A percentile compares a stretch with the other conserved stretches of the same genome.
Evolutionary conservation across 1,140 invertebrate genomes (phyloP).

Genomic region (Pseudomyrmex flavicornis): DNA sequence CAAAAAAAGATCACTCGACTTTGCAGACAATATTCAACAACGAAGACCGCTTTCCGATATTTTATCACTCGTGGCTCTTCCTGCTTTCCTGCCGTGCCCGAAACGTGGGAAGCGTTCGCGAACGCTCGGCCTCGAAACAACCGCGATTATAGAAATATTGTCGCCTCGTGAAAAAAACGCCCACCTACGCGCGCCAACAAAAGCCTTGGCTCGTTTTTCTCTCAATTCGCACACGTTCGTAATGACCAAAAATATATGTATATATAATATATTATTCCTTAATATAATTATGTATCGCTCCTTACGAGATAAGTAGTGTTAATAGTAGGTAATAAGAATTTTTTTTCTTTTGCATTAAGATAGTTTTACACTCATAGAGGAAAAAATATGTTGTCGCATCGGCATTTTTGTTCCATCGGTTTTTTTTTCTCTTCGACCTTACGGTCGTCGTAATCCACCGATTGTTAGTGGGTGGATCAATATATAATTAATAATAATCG

Average conservation of each 20-base stretch:
- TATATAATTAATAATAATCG: slow-evolving; percentile 56
- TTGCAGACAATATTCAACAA: slow-evolving; percentile 40
- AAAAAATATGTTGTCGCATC: slow-evolving; percentile 82
- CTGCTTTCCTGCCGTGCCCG: slow-evolving; percentile 18
- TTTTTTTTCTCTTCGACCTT: slow-evolving; percentile 27
- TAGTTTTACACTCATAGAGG: slow-evolving; percentile 85
- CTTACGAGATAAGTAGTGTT: slow-evolving; percentile 84
- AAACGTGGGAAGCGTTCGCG: slow-evolving; percentile 62
- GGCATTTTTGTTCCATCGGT: slow-evolving; percentile 64
- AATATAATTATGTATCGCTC: slow-evolving; percentile 81
- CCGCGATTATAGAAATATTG: slow-evolving; percentile 84
- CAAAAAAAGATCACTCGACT: not conserved
- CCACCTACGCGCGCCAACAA: slow-evolving; percentile 79
- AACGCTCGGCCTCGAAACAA: slow-evolving; percentile 77
- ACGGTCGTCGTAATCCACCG: slow-evolving; percentile 55
- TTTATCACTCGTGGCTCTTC: slow-evolving; percentile 15
- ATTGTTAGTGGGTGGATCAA: slow-evolving; percentile 33
- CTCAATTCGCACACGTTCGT: slow-evolving; percentile 81
- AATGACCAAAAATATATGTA: slow-evolving; percentile 86
- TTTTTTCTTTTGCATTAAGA: slow-evolving; percentile 76
- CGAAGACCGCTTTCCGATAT: slow-evolving; percentile 37
- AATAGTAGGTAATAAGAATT: slow-evolving; percentile 82
- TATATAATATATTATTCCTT: slow-evolving; percentile 83
- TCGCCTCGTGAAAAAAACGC: slow-evolving; percentile 83
- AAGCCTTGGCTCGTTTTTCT: slow-evolving; percentile 78